Percentiles rank a stretch among this genome's conserved stretches.
Conservation (phyloP, 2,797 vertebrate genomes). For the Gadopsis bispinosus region DNA sequence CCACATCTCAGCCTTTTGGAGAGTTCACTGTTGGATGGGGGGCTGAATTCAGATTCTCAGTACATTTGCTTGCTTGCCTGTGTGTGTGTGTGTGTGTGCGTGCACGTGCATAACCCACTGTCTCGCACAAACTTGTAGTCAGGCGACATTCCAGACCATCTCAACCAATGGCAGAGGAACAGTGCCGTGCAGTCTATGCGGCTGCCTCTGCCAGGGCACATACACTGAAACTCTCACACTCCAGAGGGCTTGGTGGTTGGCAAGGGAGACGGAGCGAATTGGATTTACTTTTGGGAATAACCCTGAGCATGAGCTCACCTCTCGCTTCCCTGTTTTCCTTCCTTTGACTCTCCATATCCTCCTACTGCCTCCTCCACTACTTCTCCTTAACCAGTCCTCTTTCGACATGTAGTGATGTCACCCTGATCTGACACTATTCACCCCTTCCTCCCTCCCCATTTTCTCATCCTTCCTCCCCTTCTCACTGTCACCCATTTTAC, state of each 20-base stretch:
- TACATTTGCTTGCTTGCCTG: slow-evolving; percentile 18
- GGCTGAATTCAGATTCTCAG: slow-evolving; percentile 53
- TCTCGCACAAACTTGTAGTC: slow-evolving; percentile 74
- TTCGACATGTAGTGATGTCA: slow-evolving; percentile 72
- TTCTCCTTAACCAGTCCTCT: slow-evolving; percentile 45
- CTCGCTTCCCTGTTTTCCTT: slow-evolving; percentile 27
- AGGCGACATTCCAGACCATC: slow-evolving; percentile 80
- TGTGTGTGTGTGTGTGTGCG: slow-evolving; percentile 27
- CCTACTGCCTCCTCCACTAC: slow-evolving; percentile 27
- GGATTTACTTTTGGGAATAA: slow-evolving; percentile 58
- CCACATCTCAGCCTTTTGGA: slow-evolving; percentile 28
- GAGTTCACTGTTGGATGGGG: slow-evolving; percentile 34
- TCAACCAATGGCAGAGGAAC: slow-evolving; percentile 63
- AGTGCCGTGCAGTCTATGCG: slow-evolving; percentile 38
- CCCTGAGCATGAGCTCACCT: slow-evolving; percentile 28
- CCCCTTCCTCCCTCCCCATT: slow-evolving; percentile 45
- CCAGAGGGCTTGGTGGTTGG: slow-evolving; percentile 16
- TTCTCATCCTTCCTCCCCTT: slow-evolving; percentile 66
- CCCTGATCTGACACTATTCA: slow-evolving; percentile 62
- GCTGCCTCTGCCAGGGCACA: slow-evolving; percentile 44
- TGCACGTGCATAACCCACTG: slow-evolving; percentile 14
- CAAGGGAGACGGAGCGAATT: slow-evolving; percentile 1
- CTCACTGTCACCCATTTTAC: slow-evolving; percentile 75
- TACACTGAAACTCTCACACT: slow-evolving; percentile 23
- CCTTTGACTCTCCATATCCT: slow-evolving; percentile 9